Base-by-base conservation (phyloP, 2,888 invertebrate species). In the Pasiphila rectangulata region DNA sequence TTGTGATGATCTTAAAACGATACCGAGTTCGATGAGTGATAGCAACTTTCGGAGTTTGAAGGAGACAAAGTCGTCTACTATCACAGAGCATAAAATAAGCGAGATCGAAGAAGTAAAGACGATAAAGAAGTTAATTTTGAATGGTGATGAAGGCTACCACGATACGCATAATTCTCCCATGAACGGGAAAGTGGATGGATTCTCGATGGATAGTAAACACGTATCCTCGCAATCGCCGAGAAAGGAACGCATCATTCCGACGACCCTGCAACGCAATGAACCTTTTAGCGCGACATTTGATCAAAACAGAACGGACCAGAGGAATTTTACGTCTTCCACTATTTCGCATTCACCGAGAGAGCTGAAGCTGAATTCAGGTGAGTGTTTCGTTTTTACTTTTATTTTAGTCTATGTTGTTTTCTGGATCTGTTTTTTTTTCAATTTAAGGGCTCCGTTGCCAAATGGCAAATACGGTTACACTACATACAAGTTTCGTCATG, bases 71-170 rank as follows among this genome's bases (percentile, higher is more conserved):
- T 75, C 78, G 45, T 81, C 84, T 1, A 79, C 76, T 3, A 72
- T 89, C 49, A 84, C 80, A 9, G 88, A 90, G 59, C 80, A 82
- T 51, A 78, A 83, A 63, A 74, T 85, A 54, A 86, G 69, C 55
- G 79, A 89, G 72, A 67, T 79, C 4, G 84, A 89, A 69, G 87
- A 90, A 75, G 76, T 88, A 20, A 87, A 82, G 51, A 89, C 88
- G n/a, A 81, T 83, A 52, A 87, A 84, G 64, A 89, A 83, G 67
- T 70, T 87, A 44, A 61, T 83, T 19, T 59, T 88, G 2, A 89
- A 88, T 57, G 88, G 85, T 23, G 73, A 78, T 17, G 69, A 67
- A 27, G 72, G 48, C 43, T 47, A 55, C 3, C 49, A 47, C 7
- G 63, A 58, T 17, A 29, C 52, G 44, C 10, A 35, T 19, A 36